Conservation (phyloP, 2,113 vertebrate genomes). For the Jaculus jaculus region DNA sequence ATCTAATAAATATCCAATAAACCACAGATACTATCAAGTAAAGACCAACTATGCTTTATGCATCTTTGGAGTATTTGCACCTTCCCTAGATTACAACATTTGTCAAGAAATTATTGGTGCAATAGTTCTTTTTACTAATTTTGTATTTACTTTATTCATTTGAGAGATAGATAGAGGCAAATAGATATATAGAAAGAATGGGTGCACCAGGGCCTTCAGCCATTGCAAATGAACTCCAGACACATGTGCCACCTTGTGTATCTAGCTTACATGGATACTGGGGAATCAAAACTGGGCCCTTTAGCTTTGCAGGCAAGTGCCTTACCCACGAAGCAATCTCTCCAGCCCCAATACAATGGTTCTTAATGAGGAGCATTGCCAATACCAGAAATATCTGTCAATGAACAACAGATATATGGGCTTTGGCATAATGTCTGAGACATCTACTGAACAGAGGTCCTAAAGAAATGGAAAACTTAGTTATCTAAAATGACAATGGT, state of each 20-base stretch:
- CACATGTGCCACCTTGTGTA: too few species aligned
- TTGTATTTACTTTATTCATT: too few species aligned
- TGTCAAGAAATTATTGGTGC: not conserved
- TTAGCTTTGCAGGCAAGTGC: too few species aligned
- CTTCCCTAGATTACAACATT: not conserved
- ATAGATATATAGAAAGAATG: too few species aligned
- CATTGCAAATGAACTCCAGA: too few species aligned
- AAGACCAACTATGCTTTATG: not conserved
- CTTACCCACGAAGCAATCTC: too few species aligned
- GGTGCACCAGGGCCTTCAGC: too few species aligned
- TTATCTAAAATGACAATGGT: not conserved
- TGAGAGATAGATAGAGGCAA: too few species aligned
- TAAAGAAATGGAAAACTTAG: conserved; percentile 7
- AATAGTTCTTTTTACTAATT: not conserved
- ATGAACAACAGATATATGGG: not conserved
- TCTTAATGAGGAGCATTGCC: not conserved
- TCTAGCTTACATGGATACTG: too few species aligned
- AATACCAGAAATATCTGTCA: not conserved
- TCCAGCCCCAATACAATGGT: not conserved
- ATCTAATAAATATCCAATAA: not conserved
- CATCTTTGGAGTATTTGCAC: not conserved
- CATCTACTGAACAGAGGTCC: not conserved
- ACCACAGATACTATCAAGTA: not conserved
- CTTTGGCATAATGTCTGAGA: not conserved
- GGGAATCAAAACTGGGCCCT: too few species aligned